Conservation (phyloP, 1,140 invertebrate species). For the Zaprionus inermis region DNA sequence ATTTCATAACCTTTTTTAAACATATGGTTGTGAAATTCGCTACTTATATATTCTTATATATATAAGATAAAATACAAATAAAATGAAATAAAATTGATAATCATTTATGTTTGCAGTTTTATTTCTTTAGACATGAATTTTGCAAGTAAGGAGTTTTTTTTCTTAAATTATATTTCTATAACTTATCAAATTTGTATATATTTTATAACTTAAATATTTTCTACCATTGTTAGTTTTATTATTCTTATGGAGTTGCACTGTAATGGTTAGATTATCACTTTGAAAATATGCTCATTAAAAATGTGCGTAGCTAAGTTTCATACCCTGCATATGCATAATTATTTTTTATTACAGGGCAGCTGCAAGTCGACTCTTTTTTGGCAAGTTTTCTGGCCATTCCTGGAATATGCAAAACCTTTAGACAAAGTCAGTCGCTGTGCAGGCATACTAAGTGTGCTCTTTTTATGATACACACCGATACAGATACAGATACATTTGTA, state of each 20-base stretch:
- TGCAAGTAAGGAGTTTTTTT: neutral
- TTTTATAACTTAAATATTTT: neutral
- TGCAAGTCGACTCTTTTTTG: neutral
- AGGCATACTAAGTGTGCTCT: neutral
- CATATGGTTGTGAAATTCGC: neutral
- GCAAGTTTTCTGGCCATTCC: neutral
- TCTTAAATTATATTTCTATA: neutral
- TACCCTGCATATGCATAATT: neutral
- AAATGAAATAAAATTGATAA: too few species aligned
- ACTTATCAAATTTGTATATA: neutral
- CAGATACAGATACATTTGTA: slow-evolving; percentile 18
- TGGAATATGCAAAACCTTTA: slow-evolving; percentile 34
- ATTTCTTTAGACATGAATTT: neutral
- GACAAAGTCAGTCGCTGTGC: slow-evolving; percentile 54
- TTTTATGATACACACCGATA: neutral
- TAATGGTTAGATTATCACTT: slow-evolving; percentile 61
- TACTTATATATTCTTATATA: too few species aligned
- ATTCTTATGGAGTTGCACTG: too few species aligned
- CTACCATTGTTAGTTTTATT: slow-evolving; percentile 6
- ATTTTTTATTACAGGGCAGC: neutral
- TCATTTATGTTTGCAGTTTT: neutral
- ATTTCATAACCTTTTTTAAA: slow-evolving; percentile 3
- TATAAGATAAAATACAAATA: too few species aligned
- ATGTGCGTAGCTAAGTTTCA: slow-evolving; percentile 53
- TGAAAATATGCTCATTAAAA: slow-evolving; percentile 75